Percentiles rank a stretch among this genome's conserved stretches.
phyloP scores from a whole-genome alignment of 2,888 invertebrate genomes.

The Neoitamus cyanurus region DNA sequence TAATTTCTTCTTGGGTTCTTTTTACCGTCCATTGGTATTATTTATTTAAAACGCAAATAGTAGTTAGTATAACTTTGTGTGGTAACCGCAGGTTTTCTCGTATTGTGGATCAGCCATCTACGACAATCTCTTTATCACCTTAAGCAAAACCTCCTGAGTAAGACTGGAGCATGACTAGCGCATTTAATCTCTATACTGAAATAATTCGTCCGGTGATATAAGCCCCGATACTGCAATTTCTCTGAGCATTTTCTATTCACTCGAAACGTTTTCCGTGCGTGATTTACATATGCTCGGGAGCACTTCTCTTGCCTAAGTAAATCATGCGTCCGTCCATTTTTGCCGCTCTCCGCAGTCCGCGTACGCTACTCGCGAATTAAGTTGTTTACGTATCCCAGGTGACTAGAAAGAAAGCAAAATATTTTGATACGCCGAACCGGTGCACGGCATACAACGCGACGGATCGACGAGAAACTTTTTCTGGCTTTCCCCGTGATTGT shows the following conservation, averaged over 20 bases:
- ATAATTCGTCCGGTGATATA: not conserved
- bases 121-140: not conserved
- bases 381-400: not conserved
- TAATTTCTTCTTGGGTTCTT: not conserved
- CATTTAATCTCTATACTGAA: not conserved
- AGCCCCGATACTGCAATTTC: not conserved
- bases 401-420: not conserved
- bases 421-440: not conserved
- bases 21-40: not conserved
- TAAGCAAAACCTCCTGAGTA: not conserved
- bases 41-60: not conserved
- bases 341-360: not conserved
- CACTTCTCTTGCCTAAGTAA: not conserved
- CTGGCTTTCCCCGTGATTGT: constrained; percentile 17
- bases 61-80: not conserved
- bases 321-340: not conserved
- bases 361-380: not conserved
- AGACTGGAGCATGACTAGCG: not conserved
- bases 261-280: not conserved
- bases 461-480: not conserved
- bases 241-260: not conserved
- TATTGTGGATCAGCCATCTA: not conserved
- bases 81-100: not conserved
- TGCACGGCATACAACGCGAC: not conserved
- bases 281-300: not conserved